Evolutionary conservation across 2,888 invertebrate genomes (phyloP), one percentile per base, ranked within the genome.

Genomic region (Coelinius sp.): DNA sequence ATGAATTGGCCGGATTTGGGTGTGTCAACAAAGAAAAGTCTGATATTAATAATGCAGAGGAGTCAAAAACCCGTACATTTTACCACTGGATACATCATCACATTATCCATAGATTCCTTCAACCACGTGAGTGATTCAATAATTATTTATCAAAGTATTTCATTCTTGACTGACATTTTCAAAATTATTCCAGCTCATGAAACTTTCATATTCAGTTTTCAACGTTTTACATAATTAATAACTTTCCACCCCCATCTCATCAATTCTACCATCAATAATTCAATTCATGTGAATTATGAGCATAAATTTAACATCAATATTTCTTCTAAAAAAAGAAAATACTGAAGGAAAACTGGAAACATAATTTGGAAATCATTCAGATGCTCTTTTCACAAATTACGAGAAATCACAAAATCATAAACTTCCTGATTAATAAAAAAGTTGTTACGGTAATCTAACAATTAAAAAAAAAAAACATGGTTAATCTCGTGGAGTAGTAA

Each of bases 81-180:
- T 22, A 81, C 80, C 4, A 81, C 79, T 70, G 76, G 75, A 14
- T 77, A 78, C 22, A 75, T 84, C 49, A 73, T 82, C 14, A 79
- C 76, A 4, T 71, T 84, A 7, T 79, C 82, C 5, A 76, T 85
- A 4, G 75, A 79, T 41, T 82, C 81, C 14, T 84, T 81, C 70
- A 79, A 79, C 68, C 78, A 75, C 68, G 83, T 83, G 74, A 75
- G 24, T 49, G 6, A 0, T 44, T 22, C 5, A 20, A 27, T 68
- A 10, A 6, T 24, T 4, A 12, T 14, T 27, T 56, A 25, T 22
- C 5, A 5, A 38, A 24, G 5, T n/a, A 14, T 20, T 44, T 14
- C 8, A 35, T 10, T 6, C 6, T 20, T 62, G 46, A 49, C 8
- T 49, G 17, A 49, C 46, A 49, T 8, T 10, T 12, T 3, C 1